Evolutionary conservation across 2,113 vertebrate genomes (phyloP), one percentile per base, ranked within the genome.

Genomic region (Sinocyclocheilus anophthalmus): DNA sequence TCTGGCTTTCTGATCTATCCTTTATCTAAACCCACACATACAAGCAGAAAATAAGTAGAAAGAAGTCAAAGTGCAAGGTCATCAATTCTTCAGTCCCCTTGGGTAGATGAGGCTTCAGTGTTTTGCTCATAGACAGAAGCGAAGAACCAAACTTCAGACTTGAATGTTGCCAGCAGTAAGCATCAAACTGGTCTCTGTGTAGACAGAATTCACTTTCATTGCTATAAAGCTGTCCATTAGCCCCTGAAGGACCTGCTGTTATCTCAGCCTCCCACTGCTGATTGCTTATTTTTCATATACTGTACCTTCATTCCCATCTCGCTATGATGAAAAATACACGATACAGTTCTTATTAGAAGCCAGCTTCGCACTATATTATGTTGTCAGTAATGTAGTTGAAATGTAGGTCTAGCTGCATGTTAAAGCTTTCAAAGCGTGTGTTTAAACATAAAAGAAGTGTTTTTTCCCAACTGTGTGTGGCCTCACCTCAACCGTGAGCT

Each of bases 401-500:
- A 42, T 39, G 37, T 73, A 73, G 70, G 70, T 73, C 10, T 81
- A 48, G 1, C 10, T 67, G 39, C 59, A 20, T 82, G n/a, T 82
- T 22, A 33, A 84, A 30, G 65, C 65, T 57, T 84, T 80, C 50
- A 63, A 75, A 45, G n/a, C 50, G 76, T 84, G 76, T 76, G 16
- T 70, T 50, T 45, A 37, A 61, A 42, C 63, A 10, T 70, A 50
- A 22, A 8, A 53, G 16, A 7, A 14, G 6, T 57, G 5, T 26
- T 39, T 45, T 3, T 37, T 20, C 3, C 2, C 39, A 57, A 48
- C 26, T 77, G 48, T 85, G 65, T 75, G 78, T 80, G 72, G 61
- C 61, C 83, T 84, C 83, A 86, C 82, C 79, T 83, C 73, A 53
- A 73, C 82, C 45, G 50, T 76, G 39, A 11, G 59, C 79, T 88